Evolutionary conservation across 2,113 vertebrate species (phyloP).

Genomic region (Cynoglossus semilaevis): DNA sequence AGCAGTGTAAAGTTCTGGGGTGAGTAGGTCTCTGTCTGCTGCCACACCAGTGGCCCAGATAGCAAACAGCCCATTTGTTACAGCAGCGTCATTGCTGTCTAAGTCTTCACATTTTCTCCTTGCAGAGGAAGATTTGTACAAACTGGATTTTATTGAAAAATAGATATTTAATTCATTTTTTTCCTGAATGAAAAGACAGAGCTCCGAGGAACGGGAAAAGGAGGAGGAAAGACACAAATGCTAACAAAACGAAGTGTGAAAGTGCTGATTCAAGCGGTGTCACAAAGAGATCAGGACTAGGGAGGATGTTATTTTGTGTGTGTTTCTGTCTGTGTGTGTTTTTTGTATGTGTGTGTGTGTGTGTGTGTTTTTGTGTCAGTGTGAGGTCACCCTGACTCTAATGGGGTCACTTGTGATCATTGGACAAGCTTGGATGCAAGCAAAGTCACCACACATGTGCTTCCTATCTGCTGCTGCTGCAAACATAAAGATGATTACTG

Average conservation of each 20-base stretch:
- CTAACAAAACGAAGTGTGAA: not conserved
- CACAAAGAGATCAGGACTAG: constrained; percentile 14
- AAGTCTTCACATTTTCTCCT: no score
- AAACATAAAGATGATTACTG: constrained; percentile 36
- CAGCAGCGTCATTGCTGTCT: constrained; percentile 57
- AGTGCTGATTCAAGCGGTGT: constrained; percentile 49
- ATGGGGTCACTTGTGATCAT: constrained; percentile 54
- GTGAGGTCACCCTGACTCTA: constrained; percentile 43
- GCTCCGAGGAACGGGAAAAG: not conserved
- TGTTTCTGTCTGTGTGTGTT: constrained; percentile 26
- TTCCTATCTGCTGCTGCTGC: constrained; percentile 34
- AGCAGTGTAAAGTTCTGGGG: constrained; percentile 11
- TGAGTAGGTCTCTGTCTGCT: constrained; percentile 18
- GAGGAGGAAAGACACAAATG: not conserved
- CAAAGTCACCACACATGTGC: constrained; percentile 15
- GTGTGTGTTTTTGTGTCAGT: constrained; percentile 21
- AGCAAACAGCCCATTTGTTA: constrained; percentile 45
- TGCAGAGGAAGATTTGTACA: no score
- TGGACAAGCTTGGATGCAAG: constrained; percentile 23
- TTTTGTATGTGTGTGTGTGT: constrained; percentile 14
- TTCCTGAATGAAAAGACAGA: not conserved
- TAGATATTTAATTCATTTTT: not conserved
- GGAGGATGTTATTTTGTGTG: constrained; percentile 40
- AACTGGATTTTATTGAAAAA: not conserved
- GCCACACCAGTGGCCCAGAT: constrained; percentile 51